Percentiles rank a stretch among this genome's conserved stretches.
phyloP scores from a whole-genome alignment of 2,888 invertebrate genomes.

The Euspilapteryx auroguttella region DNA sequence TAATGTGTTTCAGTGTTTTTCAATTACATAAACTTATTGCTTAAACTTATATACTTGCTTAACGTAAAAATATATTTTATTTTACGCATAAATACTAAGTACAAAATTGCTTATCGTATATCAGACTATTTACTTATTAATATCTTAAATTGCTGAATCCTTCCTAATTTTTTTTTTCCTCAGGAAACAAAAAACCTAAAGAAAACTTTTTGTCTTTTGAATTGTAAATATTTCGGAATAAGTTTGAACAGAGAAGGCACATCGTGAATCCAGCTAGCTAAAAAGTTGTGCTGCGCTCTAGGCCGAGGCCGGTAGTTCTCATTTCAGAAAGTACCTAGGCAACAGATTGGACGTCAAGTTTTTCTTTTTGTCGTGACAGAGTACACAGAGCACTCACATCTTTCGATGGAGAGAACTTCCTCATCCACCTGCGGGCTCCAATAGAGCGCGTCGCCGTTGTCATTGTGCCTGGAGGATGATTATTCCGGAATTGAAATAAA shows the following conservation, averaged over 20 bases:
- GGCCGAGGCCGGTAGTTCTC: constrained; percentile 24
- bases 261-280: constrained; percentile 12
- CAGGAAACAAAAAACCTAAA: constrained; percentile 1
- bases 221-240: constrained; percentile 12
- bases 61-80: too few species aligned
- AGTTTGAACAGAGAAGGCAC: constrained; percentile 10
- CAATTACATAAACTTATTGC: too few species aligned
- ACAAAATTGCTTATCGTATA: too few species aligned
- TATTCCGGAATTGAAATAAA: too few species aligned
- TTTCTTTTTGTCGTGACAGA: constrained; percentile 30
- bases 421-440: constrained; percentile 13
- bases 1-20: too few species aligned
- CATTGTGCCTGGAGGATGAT: too few species aligned
- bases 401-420: constrained; percentile 21
- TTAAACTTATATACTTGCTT: too few species aligned
- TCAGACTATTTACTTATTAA: too few species aligned
- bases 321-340: constrained; percentile 42
- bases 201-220: constrained; percentile 7
- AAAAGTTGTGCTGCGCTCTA: constrained; percentile 22
- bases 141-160: too few species aligned
- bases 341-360: constrained; percentile 41
- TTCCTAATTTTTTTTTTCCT: too few species aligned
- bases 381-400: constrained; percentile 28
- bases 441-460: not conserved
- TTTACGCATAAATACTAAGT: too few species aligned